Base-by-base conservation (phyloP, 2,113 vertebrate species). In the Phycodurus eques region DNA sequence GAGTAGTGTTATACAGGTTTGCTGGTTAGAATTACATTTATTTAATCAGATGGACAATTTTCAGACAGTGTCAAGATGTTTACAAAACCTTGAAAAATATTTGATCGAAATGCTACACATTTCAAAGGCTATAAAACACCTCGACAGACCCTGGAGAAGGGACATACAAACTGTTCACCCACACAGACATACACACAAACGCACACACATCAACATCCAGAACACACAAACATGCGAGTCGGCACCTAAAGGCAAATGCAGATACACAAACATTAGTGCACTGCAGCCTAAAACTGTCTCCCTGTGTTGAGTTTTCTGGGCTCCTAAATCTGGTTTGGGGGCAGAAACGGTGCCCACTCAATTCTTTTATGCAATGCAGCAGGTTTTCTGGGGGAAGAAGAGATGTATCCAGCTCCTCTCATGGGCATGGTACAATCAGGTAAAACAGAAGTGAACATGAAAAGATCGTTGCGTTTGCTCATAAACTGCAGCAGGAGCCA, bases 311-410 rank as follows among this genome's bases (percentile, higher is more conserved):
- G 88, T 90, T 89, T 90, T 88, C 86, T 83, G 88, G 88, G 86
- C 87, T 90, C 87, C 87, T 90, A 90, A 90, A 91, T 91, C 87
- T 90, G 89, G 88, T 90, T 90, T 91, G 88, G 87, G 90, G 89
- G 90, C 89, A 91, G 87, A 91, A 87, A 90, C 83, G 86, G 89
- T 91, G 90, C 90, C 89, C 90, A 91, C 90, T 90, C 89, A 62
- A 86, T 90, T 88, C 85, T 88, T 90, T 91, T 90, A 91, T 90
- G 88, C 87, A 85, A 87, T 86, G 86, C 89, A 87, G 89, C 89
- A 90, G 90, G 88, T 90, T 90, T 89, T 85, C 84, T 87, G 80
- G 87, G 80, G 88, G 82, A 84, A 84, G 85, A 74, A 90, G 83
- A 90, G 81, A 87, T 76, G 76, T 76, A 85, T 83, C 81, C 80